Base-by-base conservation (phyloP, 2,113 vertebrate species). In the Crotophaga sulcirostris region DNA sequence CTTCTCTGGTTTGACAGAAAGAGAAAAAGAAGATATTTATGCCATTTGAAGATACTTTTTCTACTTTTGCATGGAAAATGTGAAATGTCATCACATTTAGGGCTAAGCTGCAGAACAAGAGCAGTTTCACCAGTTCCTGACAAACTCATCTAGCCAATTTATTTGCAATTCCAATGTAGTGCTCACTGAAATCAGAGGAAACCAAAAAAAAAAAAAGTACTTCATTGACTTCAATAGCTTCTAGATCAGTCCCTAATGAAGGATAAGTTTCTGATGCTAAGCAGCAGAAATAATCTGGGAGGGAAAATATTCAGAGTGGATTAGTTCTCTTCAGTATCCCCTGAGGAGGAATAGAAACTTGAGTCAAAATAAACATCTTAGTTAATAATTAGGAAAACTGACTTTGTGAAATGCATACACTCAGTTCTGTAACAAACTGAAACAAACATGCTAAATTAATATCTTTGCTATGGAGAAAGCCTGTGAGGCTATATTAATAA, bases 281-380 rank as follows among this genome's bases (percentile, higher is more conserved):
- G 67, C 33, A 87, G 19, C 42, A 76, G 74, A 79, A 96, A 93
- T 85, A 82, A 87, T 89, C 72, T 77, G 42, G 49, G 28, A 91
- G 31, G 49, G 42, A 84, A 94, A 83, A 85, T 89, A 73, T 55
- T 87, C 54, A 70, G 66, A 95, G 55, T 83, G 55, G 84, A 82
- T 95, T 91, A 95, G 5, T 9, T 94, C 51, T 69, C 58, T 79
- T 93, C 45, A 58, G 28, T 70, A 66, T 70, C n/a, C 74, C 79
- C 70, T 83, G 40, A 76, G 67, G 70, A 89, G 58, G 42, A 89
- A 76, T 42, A 45, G 51, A 84, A 94, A 94, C 34, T 78, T 81
- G 60, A 94, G 54, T 75, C 74, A 89, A 96, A 94, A 85, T 73
- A 86, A 94, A 17, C 33, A 91, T 91, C 70, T 88, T 66, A 76